A percentile compares a stretch with the other conserved stretches of the same genome.
Evolutionary conservation across 2,888 invertebrate species (phyloP).

Genomic region (Hirtodrosophila cameraria): DNA sequence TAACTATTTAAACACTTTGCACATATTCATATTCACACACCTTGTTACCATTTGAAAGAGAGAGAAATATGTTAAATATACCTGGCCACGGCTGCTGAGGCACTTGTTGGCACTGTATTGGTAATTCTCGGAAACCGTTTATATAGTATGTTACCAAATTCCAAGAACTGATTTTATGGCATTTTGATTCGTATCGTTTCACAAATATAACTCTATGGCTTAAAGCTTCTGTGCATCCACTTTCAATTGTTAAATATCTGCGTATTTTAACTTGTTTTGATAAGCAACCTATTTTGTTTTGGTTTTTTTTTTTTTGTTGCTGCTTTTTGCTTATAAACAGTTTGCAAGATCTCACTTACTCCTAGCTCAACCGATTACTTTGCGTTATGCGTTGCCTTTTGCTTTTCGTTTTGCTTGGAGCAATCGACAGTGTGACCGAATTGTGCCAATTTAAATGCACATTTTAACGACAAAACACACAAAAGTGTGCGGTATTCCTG

Average conservation of each 20-base stretch:
- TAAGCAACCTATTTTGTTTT: constrained; percentile 17
- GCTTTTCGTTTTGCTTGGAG: constrained; percentile 33
- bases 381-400: constrained; percentile 37
- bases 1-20: constrained; percentile 29
- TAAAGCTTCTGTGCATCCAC: no score
- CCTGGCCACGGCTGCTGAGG: constrained; percentile 41
- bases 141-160: constrained; percentile 65
- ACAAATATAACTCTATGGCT: constrained; percentile 6
- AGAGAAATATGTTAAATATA: constrained; percentile 30
- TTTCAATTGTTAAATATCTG: no score
- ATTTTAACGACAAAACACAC: constrained; percentile 14
- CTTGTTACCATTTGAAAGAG: constrained; percentile 44
- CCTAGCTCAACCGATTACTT: constrained; percentile 36
- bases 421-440: constrained; percentile 19
- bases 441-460: background rate
- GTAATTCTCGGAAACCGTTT: constrained; percentile 74
- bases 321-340: constrained; percentile 25
- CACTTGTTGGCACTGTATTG: constrained; percentile 75
- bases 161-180: constrained; percentile 71
- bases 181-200: constrained; percentile 51
- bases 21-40: constrained; percentile 45
- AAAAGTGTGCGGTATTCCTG: no score
- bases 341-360: constrained; percentile 32
- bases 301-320: constrained; percentile 36
- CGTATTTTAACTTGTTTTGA: background rate